Conservation (phyloP, 2,888 invertebrate species). For the Esperia sulphurella region DNA sequence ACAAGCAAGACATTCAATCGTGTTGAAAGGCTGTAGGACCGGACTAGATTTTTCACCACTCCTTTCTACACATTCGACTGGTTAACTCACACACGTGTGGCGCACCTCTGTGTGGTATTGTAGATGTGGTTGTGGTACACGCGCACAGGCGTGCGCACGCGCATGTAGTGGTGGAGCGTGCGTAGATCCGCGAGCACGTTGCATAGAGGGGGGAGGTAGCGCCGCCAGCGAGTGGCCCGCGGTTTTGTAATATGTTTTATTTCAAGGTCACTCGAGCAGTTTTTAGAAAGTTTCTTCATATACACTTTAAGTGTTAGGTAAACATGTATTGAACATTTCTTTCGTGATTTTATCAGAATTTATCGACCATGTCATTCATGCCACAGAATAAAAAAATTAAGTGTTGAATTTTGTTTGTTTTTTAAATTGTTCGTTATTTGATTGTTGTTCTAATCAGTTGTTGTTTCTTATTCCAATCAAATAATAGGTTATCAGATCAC, state of each 20-base stretch:
- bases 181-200: conserved; percentile 54
- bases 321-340: conserved; percentile 34
- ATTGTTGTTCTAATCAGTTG: too few species aligned
- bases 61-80: conserved; percentile 56
- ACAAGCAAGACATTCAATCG: conserved; percentile 24
- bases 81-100: conserved; percentile 32
- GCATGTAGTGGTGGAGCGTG: conserved; percentile 51
- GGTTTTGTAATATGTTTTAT: conserved; percentile 78
- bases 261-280: conserved; percentile 78
- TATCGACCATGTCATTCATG: not conserved
- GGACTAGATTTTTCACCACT: conserved; percentile 63
- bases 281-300: conserved; percentile 78
- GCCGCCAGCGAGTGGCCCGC: conserved; percentile 68
- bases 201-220: conserved; percentile 49
- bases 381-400: too few species aligned
- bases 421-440: too few species aligned
- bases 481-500: too few species aligned
- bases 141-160: conserved; percentile 39
- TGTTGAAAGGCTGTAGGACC: conserved; percentile 40
- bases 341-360: not conserved
- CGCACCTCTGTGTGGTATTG: conserved; percentile 29
- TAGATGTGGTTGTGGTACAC: conserved; percentile 27
- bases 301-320: conserved; percentile 51
- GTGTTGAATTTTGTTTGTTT: too few species aligned
- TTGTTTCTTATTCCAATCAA: too few species aligned